A percentile compares a stretch with the other conserved stretches of the same genome.
These are phyloP conservation scores for Cephus cinctus DNA, from an alignment of 1,140 invertebrate species.

Conservation along the genomic window DNA sequence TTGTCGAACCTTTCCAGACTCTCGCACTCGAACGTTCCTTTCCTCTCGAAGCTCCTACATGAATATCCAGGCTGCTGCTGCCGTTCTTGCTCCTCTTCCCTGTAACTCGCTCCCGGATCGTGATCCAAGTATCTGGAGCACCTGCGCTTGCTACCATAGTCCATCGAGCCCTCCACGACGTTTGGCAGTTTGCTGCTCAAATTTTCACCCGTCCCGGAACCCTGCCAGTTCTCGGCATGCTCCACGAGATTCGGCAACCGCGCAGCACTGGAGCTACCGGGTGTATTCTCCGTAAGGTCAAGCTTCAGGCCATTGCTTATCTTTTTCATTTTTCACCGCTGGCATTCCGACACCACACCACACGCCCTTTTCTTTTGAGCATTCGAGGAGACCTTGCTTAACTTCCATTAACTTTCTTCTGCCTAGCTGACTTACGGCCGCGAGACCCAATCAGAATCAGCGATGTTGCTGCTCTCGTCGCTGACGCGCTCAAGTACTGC, in stretches of 20 bases:
- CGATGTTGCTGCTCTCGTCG: neutral
- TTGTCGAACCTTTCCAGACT: slow-evolving; percentile 45
- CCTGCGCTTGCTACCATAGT: slow-evolving; percentile 61
- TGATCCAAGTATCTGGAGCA: slow-evolving; percentile 53
- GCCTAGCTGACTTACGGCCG: neutral
- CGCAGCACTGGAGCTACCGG: slow-evolving; percentile 46
- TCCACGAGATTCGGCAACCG: slow-evolving; percentile 51
- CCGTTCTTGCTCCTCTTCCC: slow-evolving; percentile 24
- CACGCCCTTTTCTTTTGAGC: no score
- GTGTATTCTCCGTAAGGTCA: slow-evolving; percentile 52
- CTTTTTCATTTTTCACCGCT: slow-evolving; percentile 48
- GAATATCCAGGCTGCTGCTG: slow-evolving; percentile 11
- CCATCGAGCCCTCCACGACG: slow-evolving; percentile 61
- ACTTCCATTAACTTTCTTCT: neutral
- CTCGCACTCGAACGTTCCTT: slow-evolving; percentile 45
- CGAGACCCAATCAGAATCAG: neutral
- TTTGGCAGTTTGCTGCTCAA: slow-evolving; percentile 55
- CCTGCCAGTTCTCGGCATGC: slow-evolving; percentile 46
- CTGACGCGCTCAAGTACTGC: neutral
- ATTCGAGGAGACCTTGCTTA: neutral
- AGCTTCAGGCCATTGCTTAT: slow-evolving; percentile 52
- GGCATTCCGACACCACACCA: no score
- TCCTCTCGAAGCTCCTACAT: slow-evolving; percentile 11
- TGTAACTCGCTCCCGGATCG: slow-evolving; percentile 26
- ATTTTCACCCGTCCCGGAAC: slow-evolving; percentile 43